Evolutionary conservation across 2,113 vertebrate genomes (phyloP), one percentile per base, ranked within the genome.

Genomic region (Chlamydotis undulata): DNA sequence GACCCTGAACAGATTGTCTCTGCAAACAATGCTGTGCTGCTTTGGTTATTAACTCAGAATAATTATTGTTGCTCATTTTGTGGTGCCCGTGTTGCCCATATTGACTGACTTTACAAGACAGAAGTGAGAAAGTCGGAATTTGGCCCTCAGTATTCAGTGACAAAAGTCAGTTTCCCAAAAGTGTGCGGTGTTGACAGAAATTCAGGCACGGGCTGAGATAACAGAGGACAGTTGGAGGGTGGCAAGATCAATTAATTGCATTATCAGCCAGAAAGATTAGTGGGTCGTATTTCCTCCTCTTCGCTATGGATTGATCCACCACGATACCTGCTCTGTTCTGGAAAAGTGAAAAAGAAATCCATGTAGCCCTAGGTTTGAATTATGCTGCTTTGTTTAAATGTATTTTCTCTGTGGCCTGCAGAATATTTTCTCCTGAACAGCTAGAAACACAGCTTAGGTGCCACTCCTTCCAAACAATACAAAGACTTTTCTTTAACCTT

Each of bases 381-480:
- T 23, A 3, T 0, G 0, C 61, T 41, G 65, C 8, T 4, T 41
- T 85, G 17, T 78, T 69, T 56, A 52, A 70, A 5, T 75, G 35
- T n/a, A 14, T 70, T 79, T 83, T 70, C 53, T 77, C 80, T 59
- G 1, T 39, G 59, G 68, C 79, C 49, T 83, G 63, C 9, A 24
- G 87, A n/a, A 73, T 25, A 29, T 47, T 50, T 92, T 57, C 65
- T 61, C 39, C 71, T 60, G 49, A 81, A 39, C 45, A 78, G 45
- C 81, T 83, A 75, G 79, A 60, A 86, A 53, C 13, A 10, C 2
- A 3, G 3, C 5, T 19, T 35, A 35, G 49, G 31, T 74, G 82
- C 75, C 56, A 14, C 80, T 93, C 88, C 83, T 89, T 93, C 88
- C 75, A 56, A 90, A 29, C 67, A 33, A 49, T 29, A 49, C 60